These are phyloP conservation scores for Eucidaris tribuloides DNA, from an alignment of 35 echinoderm and acorn worm species.

Conservation along the genomic window DNA sequence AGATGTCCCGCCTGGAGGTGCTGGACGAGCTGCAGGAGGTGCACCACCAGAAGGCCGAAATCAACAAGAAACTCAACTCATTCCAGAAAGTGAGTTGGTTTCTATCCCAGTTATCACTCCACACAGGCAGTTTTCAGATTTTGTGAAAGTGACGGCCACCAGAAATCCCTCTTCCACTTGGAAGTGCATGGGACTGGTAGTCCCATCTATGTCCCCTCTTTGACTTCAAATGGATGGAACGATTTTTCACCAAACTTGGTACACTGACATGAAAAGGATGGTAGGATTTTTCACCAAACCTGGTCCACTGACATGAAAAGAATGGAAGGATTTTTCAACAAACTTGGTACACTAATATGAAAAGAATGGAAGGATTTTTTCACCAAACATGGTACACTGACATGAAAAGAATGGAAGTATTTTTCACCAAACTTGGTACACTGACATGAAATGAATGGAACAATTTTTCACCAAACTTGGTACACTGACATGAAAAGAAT, in stretches of 20 bases:
- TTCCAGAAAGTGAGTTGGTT: conserved; percentile 6
- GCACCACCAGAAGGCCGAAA: conserved; percentile 56
- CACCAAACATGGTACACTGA: too few species aligned
- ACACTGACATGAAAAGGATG: too few species aligned
- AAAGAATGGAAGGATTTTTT: background rate
- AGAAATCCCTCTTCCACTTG: background rate
- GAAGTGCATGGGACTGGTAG: background rate
- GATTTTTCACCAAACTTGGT: too few species aligned
- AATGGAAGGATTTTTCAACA: background rate
- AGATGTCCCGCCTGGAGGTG: conserved; percentile 56
- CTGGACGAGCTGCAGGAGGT: conserved; percentile 67
- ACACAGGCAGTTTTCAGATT: background rate
- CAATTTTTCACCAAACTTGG: too few species aligned
- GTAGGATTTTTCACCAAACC: too few species aligned
- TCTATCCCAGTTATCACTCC: background rate
- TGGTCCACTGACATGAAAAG: too few species aligned
- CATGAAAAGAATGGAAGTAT: conserved; percentile 35
- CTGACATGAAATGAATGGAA: too few species aligned
- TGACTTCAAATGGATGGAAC: background rate
- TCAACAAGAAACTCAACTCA: conserved; percentile 37
- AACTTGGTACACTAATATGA: too few species aligned
- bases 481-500: too few species aligned
- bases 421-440: too few species aligned
- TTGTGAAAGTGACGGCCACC: background rate
- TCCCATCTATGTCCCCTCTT: background rate